Base-by-base conservation (phyloP, 2,888 invertebrate species). In the Falcaria lacertinaria region DNA sequence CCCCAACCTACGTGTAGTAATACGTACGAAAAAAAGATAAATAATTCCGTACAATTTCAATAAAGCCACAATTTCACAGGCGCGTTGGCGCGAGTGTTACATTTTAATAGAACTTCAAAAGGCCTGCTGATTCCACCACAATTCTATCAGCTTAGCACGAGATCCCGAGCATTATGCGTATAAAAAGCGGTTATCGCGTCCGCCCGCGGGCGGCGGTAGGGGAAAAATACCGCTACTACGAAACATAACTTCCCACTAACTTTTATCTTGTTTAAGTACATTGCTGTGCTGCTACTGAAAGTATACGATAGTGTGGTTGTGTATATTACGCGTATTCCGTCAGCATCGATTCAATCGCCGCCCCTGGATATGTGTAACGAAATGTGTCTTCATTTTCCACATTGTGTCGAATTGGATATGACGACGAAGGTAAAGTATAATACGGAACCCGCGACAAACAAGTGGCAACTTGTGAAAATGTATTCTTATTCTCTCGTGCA, bases 81-180 rank as follows among this genome's bases (percentile, higher is more conserved):
- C 74, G 82, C 80, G 83, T 80, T 83, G 84, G 85, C 78, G 81
- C 80, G 79, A 80, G 77, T 84, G 85, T 78, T 85, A 83, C 86
- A 81, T 88, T 87, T 86, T 88, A 88, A 88, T 88, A 87, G 84
- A 86, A 88, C 77, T 86, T 87, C 86, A 87, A 88, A 87, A 81
- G 88, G 85, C 80, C 80, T 81, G 82, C 78, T 83, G 86, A 86
- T 85, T 82, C 84, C 76, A 69, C 81, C 86, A 83, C 88, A 87
- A 88, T 88, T 88, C 88, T 84, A 88, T 88, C 87, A 88, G 88
- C 88, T 88, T 88, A 88, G 84, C 80, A 74, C 72, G 79, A 76
- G 82, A 85, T 84, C 82, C 82, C 76, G 68, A 61, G 82, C 80
- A 86, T 88, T 87, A 88, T 84, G 85, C 82, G 85, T 84, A 86